Evolutionary conservation across 2,888 invertebrate species (phyloP).

Genomic region (Melinopterus prodromus): DNA sequence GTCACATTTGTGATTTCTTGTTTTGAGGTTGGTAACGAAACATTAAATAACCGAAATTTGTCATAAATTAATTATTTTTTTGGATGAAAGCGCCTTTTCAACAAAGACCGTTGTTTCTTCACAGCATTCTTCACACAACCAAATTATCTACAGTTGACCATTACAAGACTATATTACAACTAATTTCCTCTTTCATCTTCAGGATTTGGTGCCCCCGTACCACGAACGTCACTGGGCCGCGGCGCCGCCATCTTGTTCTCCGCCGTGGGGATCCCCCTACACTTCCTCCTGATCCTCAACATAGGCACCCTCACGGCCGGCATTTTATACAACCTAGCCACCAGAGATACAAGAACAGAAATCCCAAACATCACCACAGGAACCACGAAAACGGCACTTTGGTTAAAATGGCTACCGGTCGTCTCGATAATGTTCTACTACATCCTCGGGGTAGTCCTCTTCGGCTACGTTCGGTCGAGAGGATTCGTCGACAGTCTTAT

Average conservation of each 20-base stretch:
- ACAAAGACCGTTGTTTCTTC: too few species aligned
- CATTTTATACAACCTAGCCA: slow-evolving; percentile 60
- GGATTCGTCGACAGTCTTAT: slow-evolving; percentile 64
- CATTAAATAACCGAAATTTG: too few species aligned
- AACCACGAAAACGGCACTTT: slow-evolving; percentile 42
- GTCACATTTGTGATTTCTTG: too few species aligned
- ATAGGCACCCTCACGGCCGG: slow-evolving; percentile 64
- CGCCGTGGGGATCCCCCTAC: slow-evolving; percentile 71
- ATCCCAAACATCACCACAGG: slow-evolving; percentile 44
- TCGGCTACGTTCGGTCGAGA: slow-evolving; percentile 67
- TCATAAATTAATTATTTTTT: too few species aligned
- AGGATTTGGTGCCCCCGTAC: slow-evolving; percentile 79
- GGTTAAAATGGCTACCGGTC: slow-evolving; percentile 60
- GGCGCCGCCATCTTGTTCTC: slow-evolving; percentile 71
- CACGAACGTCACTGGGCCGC: slow-evolving; percentile 70
- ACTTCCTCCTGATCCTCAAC: slow-evolving; percentile 69
- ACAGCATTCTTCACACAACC: too few species aligned
- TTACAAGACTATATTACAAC: too few species aligned
- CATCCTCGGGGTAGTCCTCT: slow-evolving; percentile 65
- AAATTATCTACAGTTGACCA: too few species aligned
- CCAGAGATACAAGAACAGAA: slow-evolving; percentile 48
- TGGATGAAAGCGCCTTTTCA: too few species aligned
- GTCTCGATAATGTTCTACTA: slow-evolving; percentile 65
- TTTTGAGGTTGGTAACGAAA: too few species aligned
- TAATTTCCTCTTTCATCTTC: too few species aligned